Conservation (phyloP, 2,888 invertebrate species). For the Hofmannophila pseudospretella region DNA sequence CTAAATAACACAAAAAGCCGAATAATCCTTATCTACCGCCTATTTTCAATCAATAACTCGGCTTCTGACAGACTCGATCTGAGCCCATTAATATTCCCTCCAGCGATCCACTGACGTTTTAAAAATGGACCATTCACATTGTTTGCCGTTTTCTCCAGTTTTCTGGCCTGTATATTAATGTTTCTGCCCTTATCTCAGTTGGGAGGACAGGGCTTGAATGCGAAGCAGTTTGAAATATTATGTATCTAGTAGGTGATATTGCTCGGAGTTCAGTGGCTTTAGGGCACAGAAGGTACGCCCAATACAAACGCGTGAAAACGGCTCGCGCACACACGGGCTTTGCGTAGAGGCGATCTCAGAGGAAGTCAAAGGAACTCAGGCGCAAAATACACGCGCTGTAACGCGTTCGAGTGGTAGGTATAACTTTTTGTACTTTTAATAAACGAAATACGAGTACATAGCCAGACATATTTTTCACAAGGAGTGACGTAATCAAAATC, state of each 20-base stretch:
- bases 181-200: constrained; percentile 35
- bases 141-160: constrained; percentile 27
- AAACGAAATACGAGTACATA: too few species aligned
- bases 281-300: too few species aligned
- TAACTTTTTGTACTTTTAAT: too few species aligned
- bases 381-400: too few species aligned
- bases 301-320: too few species aligned
- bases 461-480: too few species aligned
- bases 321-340: too few species aligned
- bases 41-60: constrained; percentile 30
- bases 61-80: constrained; percentile 17
- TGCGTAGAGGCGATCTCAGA: too few species aligned
- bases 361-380: too few species aligned
- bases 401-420: too few species aligned
- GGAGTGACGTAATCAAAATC: too few species aligned
- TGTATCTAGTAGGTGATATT: background rate
- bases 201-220: constrained; percentile 30
- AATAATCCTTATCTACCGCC: constrained; percentile 25
- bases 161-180: constrained; percentile 39
- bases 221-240: constrained; percentile 21
- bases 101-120: constrained; percentile 28
- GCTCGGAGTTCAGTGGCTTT: background rate
- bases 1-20: background rate
- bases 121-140: constrained; percentile 42
- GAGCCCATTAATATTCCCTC: constrained; percentile 11